Conservation (phyloP, 2,113 vertebrate genomes). For the Rhynchomys soricoides region DNA sequence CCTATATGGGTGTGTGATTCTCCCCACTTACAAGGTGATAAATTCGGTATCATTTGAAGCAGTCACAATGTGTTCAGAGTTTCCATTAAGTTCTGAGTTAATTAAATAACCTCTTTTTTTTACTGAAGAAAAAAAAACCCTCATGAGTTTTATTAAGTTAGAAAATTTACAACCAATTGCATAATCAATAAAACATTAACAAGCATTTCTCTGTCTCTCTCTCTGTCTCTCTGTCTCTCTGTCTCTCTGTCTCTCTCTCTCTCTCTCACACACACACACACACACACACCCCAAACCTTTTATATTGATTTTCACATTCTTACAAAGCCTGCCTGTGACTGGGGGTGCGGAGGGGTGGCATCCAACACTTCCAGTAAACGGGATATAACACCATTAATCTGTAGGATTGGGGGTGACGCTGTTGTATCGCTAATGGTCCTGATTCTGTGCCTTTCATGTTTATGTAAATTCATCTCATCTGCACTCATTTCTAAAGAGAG, state of each 20-base stretch:
- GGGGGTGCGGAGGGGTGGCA: conserved; percentile 6
- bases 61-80: conserved; percentile 79
- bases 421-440: not conserved
- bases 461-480: not conserved
- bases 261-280: too few species aligned
- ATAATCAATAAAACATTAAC: conserved; percentile 88
- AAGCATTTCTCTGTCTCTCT: conserved; percentile 72
- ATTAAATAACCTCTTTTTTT: conserved; percentile 85
- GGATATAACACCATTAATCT: not conserved
- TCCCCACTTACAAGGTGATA: conserved; percentile 68
- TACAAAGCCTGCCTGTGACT: conserved; percentile 71
- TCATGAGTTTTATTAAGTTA: conserved; percentile 85
- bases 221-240: too few species aligned
- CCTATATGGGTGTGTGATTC: conserved; percentile 51
- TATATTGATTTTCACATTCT: conserved; percentile 79
- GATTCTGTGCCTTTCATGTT: not conserved
- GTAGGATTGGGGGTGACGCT: not conserved
- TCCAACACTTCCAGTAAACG: not conserved
- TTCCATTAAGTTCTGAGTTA: conserved; percentile 83
- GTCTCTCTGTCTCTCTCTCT: too few species aligned
- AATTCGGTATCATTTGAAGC: conserved; percentile 78
- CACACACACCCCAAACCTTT: conserved; percentile 81
- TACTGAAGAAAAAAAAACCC: conserved; percentile 67
- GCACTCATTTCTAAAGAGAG: not conserved
- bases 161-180: conserved; percentile 84